phyloP scores from a whole-genome alignment of 2,888 invertebrate genomes.

The Epinotia brunnichana region DNA sequence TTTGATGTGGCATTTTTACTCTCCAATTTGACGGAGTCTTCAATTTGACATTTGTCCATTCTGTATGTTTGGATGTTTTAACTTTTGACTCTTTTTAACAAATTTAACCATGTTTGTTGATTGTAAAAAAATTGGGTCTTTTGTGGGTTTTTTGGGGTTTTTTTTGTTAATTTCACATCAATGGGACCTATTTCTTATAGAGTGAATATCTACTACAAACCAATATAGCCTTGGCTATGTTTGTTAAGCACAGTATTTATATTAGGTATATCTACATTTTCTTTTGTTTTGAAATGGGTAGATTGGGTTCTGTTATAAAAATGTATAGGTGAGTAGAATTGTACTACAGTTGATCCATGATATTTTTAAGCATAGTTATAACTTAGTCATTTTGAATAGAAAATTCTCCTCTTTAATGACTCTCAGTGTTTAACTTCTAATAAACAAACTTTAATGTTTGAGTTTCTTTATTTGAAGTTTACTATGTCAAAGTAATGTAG shows the following conservation, averaged over 20 bases:
- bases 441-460: too few species aligned
- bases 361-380: background rate
- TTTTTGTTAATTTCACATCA: background rate
- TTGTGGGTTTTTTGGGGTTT: background rate
- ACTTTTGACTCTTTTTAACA: constrained; percentile 12
- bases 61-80: constrained; percentile 1
- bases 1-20: constrained; percentile 5
- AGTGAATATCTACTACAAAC: background rate
- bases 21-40: background rate
- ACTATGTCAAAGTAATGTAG: too few species aligned
- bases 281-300: background rate
- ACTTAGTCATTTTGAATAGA: too few species aligned
- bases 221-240: background rate
- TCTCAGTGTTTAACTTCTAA: background rate
- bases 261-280: background rate
- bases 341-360: background rate
- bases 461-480: too few species aligned
- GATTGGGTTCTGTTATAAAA: background rate
- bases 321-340: constrained; percentile 1
- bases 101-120: constrained; percentile 6
- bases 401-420: too few species aligned
- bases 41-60: background rate
- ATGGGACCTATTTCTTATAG: background rate
- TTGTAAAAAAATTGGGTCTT: background rate
- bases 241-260: constrained; percentile 1